Evolutionary conservation across 2,797 vertebrate species (phyloP).

Genomic region (Darevskia nairensis): DNA sequence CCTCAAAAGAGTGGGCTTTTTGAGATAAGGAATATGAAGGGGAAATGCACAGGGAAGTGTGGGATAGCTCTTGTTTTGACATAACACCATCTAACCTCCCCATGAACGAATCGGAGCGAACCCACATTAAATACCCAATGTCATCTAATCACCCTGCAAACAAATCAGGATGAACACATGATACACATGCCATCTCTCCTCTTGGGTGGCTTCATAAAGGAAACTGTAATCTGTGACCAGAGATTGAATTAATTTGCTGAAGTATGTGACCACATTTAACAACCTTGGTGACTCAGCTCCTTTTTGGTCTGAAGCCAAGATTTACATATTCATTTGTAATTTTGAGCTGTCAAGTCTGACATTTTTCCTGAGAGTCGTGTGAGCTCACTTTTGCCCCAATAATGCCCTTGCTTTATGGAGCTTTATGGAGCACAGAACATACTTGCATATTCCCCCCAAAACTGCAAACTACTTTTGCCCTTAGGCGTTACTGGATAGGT

Average conservation of each 20-base stretch:
- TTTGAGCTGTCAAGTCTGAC: constrained; percentile 65
- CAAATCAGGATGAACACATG: too few relatives aligned
- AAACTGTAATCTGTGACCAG: constrained; percentile 69
- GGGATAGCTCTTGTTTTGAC: too few relatives aligned
- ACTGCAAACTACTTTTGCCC: constrained; percentile 54
- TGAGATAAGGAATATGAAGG: too few relatives aligned
- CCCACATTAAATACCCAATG: too few relatives aligned
- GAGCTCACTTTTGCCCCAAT: constrained; percentile 55
- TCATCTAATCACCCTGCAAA: too few relatives aligned
- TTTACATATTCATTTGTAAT: constrained; percentile 77
- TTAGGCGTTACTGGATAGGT: constrained; percentile 37
- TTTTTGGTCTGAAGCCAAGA: constrained; percentile 68
- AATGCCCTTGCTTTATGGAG: constrained; percentile 50
- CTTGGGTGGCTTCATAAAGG: constrained; percentile 66
- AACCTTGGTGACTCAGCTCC: constrained; percentile 33
- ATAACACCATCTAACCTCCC: too few relatives aligned
- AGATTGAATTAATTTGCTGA: constrained; percentile 71
- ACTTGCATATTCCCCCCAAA: constrained; percentile 44
- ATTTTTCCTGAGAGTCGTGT: constrained; percentile 59
- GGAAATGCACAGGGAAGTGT: too few relatives aligned
- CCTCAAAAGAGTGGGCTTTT: too few relatives aligned
- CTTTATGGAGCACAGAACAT: constrained; percentile 39
- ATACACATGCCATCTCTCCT: neutral
- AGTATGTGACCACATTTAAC: constrained; percentile 69
- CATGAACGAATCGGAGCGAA: too few relatives aligned